Evolutionary conservation across 2,888 invertebrate genomes (phyloP), one percentile per base, ranked within the genome.

Genomic region (Dryococelus australis): DNA sequence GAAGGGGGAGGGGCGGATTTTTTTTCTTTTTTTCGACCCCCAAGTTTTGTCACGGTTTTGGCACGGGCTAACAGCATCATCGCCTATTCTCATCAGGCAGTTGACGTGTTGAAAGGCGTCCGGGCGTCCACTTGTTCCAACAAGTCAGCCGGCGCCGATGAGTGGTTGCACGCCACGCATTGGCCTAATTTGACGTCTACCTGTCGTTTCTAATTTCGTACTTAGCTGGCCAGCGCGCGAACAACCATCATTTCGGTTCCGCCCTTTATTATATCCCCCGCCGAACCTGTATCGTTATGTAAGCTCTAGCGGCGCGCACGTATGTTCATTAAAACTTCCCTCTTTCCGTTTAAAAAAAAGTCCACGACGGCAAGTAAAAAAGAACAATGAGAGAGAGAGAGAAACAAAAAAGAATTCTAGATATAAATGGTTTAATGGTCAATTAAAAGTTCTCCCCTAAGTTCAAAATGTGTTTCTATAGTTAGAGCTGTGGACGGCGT

Each of bases 21-120:
- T 27, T 35, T 28, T 51, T 90, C 90, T 89, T 88, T 89, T 79
- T 65, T 28, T 87, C 65, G 84, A 86, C 81, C 85, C 81, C 85
- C 47, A n/a, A 65, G n/a, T 65, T 65, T n/a, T 24, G 65, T 3
- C 65, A 65, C 65, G 65, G n/a, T 65, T 65, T 65, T 65, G 65
- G 65, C 65, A 8, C 65, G n/a, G 8, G 20, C 65, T 65, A 16
- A 16, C 65, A n/a, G 8, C 65, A 20, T 65, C 65, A 65, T 65
- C 65, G 65, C 65, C 16, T 65, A n/a, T 65, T 65, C 24, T n/a
- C 65, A n/a, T 65, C 65, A n/a, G 12, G 1, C 65, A 8, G 65
- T 24, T 65, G 65, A 65, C 65, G n/a, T n/a, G 20, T 65, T n/a
- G 65, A n/a, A n/a, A 65, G 65, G n/a, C 65, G 6, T 65, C 65